Evolutionary conservation across 2,797 vertebrate species (phyloP).

Genomic region (Nannoperca obscura): DNA sequence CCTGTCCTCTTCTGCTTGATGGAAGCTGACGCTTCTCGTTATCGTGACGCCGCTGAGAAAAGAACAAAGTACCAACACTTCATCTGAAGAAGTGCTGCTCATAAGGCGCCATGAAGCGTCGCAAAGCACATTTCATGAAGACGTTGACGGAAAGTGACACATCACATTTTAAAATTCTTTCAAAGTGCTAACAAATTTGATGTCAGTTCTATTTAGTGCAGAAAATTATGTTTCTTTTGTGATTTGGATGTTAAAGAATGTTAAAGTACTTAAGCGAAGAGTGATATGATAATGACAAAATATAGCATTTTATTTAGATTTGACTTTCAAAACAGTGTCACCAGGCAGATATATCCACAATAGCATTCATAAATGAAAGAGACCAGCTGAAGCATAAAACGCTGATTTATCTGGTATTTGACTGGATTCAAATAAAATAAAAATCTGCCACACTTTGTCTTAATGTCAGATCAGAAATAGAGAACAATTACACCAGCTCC

Average conservation of each 20-base stretch:
- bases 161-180: slow-evolving; percentile 57
- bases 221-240: slow-evolving; percentile 47
- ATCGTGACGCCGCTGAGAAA: slow-evolving; percentile 64
- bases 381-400: slow-evolving; percentile 3
- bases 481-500: slow-evolving; percentile 6
- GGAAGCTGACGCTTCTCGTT: slow-evolving; percentile 78
- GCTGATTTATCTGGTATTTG: background rate
- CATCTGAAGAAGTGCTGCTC: slow-evolving; percentile 59
- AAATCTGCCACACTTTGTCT: background rate
- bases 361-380: background rate
- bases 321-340: slow-evolving; percentile 30
- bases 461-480: slow-evolving; percentile 12
- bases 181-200: slow-evolving; percentile 63
- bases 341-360: background rate
- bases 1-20: slow-evolving; percentile 80
- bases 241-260: slow-evolving; percentile 18
- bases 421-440: background rate
- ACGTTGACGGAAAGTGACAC: slow-evolving; percentile 64
- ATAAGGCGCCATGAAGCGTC: slow-evolving; percentile 53
- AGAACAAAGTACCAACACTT: slow-evolving; percentile 77
- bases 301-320: slow-evolving; percentile 26
- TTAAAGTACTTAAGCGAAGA: slow-evolving; percentile 20
- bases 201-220: slow-evolving; percentile 61
- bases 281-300: slow-evolving; percentile 8
- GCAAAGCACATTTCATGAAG: slow-evolving; percentile 48